Evolutionary conservation across 2,888 invertebrate genomes (phyloP), one percentile per base, ranked within the genome.

Genomic region (Stenchaetothrips biformis): DNA sequence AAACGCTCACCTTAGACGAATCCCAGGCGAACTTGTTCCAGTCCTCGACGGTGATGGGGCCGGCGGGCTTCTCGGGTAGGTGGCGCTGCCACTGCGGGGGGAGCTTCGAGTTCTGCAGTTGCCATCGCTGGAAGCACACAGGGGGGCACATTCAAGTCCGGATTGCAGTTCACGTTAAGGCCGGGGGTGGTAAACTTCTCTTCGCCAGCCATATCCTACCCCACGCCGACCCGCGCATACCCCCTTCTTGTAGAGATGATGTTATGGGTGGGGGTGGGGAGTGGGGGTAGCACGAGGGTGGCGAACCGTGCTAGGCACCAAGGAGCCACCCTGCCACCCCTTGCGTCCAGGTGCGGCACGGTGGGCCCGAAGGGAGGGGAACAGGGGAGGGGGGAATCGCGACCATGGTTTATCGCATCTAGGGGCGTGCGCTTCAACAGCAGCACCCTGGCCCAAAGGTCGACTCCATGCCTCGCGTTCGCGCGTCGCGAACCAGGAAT

Each of bases 21-120:
- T 89, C 87, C 89, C 89, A 90, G 18, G 90, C 90, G 79, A 86
- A 85, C 80, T 86, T 84, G 82, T 90, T 90, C 89, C 89, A 89
- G 82, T 89, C 88, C 48, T 87, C 87, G 81, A 86, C 85, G 78
- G 87, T 86, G 67, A 74, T 74, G 25, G 67, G 67, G 9, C 67
- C 67, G 25, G 25, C 21, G 21, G 67, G 67, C 67, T 74, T 74
- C 21, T 74, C 67, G 21, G 67, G 67, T 8, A 74, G 67, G 8
- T 21, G 25, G 9, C 67, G 2, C 67, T 74, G 67, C 67, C 67
- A 74, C 25, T 74, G 67, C 7, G 67, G 67, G 25, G 67, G 25
- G 21, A 74, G 67, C 67, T 74, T 74, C 21, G 67, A 25, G 67
- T 74, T 74, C 25, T 74, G 67, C 67, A 74, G 67, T 25, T 11